Evolutionary conservation across 2,113 vertebrate species (phyloP), one percentile per base, ranked within the genome.

Genomic region (Glareola pratincola): DNA sequence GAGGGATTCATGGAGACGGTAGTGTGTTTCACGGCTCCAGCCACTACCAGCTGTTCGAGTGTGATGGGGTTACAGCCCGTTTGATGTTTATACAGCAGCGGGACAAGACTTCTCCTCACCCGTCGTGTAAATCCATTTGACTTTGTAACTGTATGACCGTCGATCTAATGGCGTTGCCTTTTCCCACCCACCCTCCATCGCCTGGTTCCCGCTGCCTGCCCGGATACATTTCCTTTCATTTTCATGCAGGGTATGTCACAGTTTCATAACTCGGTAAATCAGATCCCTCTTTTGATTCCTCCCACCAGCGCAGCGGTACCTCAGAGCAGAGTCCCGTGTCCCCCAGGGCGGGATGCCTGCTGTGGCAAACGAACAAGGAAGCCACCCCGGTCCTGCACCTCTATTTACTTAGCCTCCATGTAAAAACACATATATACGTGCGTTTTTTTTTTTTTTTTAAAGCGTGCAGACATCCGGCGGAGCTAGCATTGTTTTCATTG

Each of bases 221-320:
- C 4, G 12, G 94, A 87, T 68, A 27, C 36, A 78, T 85, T 94
- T 89, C 66, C 63, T 85, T 69, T 91, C 88, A 79, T 97, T 95
- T 94, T 96, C 92, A 89, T 90, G 73, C 88, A 51, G 85, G 59
- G 54, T 43, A 74, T 91, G 87, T 95, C 92, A 94, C 88, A 4
- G 2, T 96, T 96, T 97, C 91, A 94, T 85, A 92, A 92, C 83
- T 78, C 14, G 0, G 36, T 96, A 96, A 93, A 97, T 95, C 92
- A 95, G 24, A 78, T 92, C 37, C 8, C 43, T 57, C 92, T 90
- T 97, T 67, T 92, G 95, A 97, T 97, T 91, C 73, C 56, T 91
- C 81, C 90, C 71, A 88, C 91, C 71, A 88, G 68, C 20, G 4
- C 87, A 62, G 84, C 73, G 95, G 95, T 76, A 90, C 72, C 71